These are phyloP conservation scores for Lamellibrachia satsuma DNA, from an alignment of 2,888 invertebrate genomes.

Conservation along the genomic window DNA sequence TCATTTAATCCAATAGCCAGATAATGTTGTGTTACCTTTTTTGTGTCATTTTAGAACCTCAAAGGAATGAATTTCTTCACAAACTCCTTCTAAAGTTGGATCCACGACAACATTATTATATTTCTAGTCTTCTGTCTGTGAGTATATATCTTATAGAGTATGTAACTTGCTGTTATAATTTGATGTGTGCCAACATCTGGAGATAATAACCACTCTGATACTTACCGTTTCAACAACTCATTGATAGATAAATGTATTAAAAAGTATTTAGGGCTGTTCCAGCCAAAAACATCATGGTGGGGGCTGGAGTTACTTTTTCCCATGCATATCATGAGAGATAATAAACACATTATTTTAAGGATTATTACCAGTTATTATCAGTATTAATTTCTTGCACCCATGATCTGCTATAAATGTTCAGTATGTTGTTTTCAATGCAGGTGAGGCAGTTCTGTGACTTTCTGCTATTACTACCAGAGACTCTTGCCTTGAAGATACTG, in stretches of 20 bases:
- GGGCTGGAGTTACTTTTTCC: no score
- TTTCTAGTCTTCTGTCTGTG: slow-evolving; percentile 57
- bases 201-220: not conserved
- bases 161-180: not conserved
- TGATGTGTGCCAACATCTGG: not conserved
- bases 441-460: slow-evolving; percentile 58
- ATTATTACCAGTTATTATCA: not conserved
- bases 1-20: slow-evolving; percentile 27
- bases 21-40: not conserved
- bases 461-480: slow-evolving; percentile 52
- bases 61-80: slow-evolving; percentile 60
- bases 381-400: not conserved
- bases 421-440: slow-evolving; percentile 37
- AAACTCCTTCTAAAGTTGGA: slow-evolving; percentile 58
- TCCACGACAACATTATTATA: slow-evolving; percentile 58
- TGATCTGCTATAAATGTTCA: not conserved
- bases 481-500: slow-evolving; percentile 53
- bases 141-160: slow-evolving; percentile 34
- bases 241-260: no score
- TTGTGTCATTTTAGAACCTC: slow-evolving; percentile 47
- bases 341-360: no score
- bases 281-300: no score
- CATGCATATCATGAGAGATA: no score
- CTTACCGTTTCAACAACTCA: no score
- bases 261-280: no score